A percentile compares a stretch with the other conserved stretches of the same genome.
Conservation (phyloP, 2,113 vertebrate genomes). For the Notarius lentiginosus region DNA sequence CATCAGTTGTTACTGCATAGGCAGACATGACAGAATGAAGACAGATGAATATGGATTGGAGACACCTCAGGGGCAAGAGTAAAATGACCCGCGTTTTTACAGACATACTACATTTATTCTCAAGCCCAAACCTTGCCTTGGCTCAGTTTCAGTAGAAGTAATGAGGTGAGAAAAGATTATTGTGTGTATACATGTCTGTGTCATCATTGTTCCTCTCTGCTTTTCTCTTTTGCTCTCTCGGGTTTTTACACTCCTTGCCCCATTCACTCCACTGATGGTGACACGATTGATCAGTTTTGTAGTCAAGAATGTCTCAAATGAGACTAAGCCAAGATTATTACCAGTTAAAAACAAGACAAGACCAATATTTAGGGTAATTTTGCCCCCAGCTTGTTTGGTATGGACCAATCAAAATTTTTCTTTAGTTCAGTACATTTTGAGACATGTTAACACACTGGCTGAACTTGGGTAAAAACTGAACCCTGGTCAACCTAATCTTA, state of each 20-base stretch:
- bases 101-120: constrained; percentile 28
- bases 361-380: background rate
- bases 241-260: background rate
- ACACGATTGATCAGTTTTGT: background rate
- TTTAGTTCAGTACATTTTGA: background rate
- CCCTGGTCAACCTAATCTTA: background rate
- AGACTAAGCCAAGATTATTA: background rate
- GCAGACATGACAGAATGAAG: constrained; percentile 46
- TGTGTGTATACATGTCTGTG: constrained; percentile 28
- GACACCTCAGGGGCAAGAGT: constrained; percentile 34
- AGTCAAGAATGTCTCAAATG: background rate
- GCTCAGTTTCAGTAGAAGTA: constrained; percentile 23
- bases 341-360: background rate
- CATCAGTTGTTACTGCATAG: constrained; percentile 42
- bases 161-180: constrained; percentile 35
- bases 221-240: background rate
- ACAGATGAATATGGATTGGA: constrained; percentile 51
- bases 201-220: constrained; percentile 21
- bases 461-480: background rate
- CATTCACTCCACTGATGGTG: background rate
- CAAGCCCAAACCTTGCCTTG: constrained; percentile 4
- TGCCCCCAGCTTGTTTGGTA: background rate
- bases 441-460: background rate
- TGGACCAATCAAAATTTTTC: background rate
- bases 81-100: constrained; percentile 35